phyloP scores from a whole-genome alignment of 2,797 vertebrate genomes.

The Chaetophractus vellerosus region DNA sequence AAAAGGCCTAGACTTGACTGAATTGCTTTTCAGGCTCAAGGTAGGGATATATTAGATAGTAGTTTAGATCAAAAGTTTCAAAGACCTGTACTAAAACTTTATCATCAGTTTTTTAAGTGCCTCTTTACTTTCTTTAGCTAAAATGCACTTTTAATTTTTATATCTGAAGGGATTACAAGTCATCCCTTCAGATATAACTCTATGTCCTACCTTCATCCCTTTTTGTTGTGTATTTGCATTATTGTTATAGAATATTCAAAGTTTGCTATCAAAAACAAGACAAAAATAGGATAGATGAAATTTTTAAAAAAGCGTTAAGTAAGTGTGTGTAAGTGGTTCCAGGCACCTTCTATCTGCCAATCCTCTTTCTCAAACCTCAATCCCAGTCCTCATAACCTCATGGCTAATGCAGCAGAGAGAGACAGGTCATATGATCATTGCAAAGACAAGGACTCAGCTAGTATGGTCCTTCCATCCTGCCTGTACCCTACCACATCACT shows the following conservation, averaged over 20 bases:
- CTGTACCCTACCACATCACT: background rate
- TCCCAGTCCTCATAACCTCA: background rate
- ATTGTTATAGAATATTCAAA: constrained; percentile 53
- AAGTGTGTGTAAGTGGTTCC: background rate
- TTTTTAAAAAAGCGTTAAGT: background rate
- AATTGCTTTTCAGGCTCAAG: background rate
- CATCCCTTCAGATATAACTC: background rate
- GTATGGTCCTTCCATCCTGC: background rate
- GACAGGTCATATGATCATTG: background rate
- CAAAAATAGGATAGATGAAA: constrained; percentile 48
- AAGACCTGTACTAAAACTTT: constrained; percentile 62
- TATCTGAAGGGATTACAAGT: too few species aligned
- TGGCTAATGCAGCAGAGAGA: background rate
- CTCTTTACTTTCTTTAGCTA: background rate
- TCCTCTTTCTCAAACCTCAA: background rate
- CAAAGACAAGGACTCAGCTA: background rate
- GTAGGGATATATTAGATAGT: background rate
- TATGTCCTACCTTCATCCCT: constrained; percentile 39
- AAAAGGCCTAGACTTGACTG: background rate
- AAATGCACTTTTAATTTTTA: constrained; percentile 51
- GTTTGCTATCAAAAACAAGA: constrained; percentile 6
- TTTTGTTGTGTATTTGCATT: constrained; percentile 48
- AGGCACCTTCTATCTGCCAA: background rate
- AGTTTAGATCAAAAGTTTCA: constrained; percentile 51
- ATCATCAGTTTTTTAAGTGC: constrained; percentile 25